Conservation (phyloP, 2,113 vertebrate species). For the Furnarius figulus region DNA sequence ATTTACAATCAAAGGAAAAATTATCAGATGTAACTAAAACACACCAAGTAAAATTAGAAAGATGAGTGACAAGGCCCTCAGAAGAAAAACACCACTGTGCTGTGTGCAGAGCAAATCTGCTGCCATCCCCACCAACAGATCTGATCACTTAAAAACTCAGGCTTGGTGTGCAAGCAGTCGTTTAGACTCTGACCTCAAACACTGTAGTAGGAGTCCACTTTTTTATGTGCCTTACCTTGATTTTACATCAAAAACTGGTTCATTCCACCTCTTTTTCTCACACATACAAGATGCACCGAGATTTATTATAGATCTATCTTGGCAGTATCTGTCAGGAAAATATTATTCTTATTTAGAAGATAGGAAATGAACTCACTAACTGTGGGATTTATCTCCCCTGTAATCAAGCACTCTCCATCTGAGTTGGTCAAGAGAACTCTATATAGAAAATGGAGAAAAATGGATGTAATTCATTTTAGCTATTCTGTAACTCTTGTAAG, state of each 20-base stretch:
- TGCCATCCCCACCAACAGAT: neutral
- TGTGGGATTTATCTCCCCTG: neutral
- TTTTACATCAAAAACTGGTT: neutral
- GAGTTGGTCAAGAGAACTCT: neutral
- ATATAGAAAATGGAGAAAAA: neutral
- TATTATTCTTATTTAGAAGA: neutral
- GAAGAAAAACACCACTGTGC: rapidly evolving
- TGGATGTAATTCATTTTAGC: neutral
- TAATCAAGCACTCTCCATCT: neutral
- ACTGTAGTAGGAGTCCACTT: neutral
- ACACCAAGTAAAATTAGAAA: neutral
- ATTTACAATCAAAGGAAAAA: neutral
- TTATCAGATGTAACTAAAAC: neutral
- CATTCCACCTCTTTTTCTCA: neutral
- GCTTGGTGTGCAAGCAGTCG: neutral
- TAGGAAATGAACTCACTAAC: neutral
- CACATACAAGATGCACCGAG: neutral
- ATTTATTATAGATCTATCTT: neutral
- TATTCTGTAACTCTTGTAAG: neutral
- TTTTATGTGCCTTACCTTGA: neutral
- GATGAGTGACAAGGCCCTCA: neutral
- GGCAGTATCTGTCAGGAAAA: neutral
- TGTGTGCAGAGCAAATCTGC: neutral
- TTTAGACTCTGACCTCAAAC: neutral
- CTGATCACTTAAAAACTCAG: neutral